Conservation (phyloP, 2,113 vertebrate genomes). For the Paedocypris sp. region DNA sequence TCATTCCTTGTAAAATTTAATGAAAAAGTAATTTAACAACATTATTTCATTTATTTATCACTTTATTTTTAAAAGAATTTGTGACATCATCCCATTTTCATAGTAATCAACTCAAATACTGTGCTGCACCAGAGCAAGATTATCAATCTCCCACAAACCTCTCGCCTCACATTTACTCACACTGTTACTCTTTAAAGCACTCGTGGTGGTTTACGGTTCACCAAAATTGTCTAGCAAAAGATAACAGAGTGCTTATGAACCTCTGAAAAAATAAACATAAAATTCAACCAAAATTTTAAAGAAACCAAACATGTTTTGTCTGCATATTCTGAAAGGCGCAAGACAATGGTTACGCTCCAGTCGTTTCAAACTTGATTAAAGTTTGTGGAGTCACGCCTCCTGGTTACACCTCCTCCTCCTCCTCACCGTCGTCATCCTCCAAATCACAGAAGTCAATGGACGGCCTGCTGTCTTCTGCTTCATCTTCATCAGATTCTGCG, state of each 20-base stretch:
- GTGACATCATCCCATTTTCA: neutral
- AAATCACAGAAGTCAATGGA: conserved; percentile 66
- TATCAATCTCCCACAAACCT: neutral
- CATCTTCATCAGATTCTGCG: conserved; percentile 71
- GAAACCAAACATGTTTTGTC: conserved; percentile 11
- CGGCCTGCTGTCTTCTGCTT: conserved; percentile 59
- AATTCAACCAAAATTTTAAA: conserved; percentile 21
- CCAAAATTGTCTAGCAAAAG: conserved; percentile 26
- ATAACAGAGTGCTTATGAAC: conserved; percentile 32
- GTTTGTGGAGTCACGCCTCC: neutral
- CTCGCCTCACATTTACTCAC: neutral
- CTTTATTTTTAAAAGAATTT: neutral
- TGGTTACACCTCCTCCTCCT: conserved; percentile 48
- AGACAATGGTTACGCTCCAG: conserved; percentile 13
- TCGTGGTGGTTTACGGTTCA: conserved; percentile 43
- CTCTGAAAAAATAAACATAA: conserved; percentile 23
- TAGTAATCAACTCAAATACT: too few species aligned
- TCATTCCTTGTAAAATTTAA: neutral
- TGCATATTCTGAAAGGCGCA: conserved; percentile 30
- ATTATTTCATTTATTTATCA: conserved; percentile 7
- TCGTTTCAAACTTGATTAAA: neutral
- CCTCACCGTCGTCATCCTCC: conserved; percentile 50
- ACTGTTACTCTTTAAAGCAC: conserved; percentile 48
- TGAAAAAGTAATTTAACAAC: neutral
- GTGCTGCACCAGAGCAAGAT: neutral